These are phyloP conservation scores for Scolanthus callimorphus DNA, from an alignment of 92 coral and sea anemone genomes.

Conservation along the genomic window DNA sequence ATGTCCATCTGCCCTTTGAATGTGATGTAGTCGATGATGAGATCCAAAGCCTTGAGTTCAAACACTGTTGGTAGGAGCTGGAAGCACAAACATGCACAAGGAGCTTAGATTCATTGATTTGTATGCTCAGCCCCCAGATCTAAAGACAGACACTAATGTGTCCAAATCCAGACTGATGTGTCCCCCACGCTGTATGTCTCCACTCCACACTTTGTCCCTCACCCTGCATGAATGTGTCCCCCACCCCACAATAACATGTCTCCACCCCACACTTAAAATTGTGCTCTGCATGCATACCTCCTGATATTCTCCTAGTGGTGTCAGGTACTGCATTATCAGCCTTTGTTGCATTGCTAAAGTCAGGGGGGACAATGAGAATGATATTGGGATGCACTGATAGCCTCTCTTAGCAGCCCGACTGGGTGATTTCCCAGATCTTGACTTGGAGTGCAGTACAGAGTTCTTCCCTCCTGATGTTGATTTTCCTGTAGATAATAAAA, in stretches of 20 bases:
- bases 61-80: slow-evolving; percentile 88
- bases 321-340: slow-evolving; percentile 76
- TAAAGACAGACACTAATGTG: too few species aligned
- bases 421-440: neutral
- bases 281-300: slow-evolving; percentile 64
- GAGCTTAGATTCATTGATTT: too few species aligned
- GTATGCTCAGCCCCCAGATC: too few species aligned
- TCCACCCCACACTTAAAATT: too few species aligned
- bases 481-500: neutral
- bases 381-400: slow-evolving; percentile 56
- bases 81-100: too few species aligned
- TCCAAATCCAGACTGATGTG: too few species aligned
- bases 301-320: slow-evolving; percentile 96
- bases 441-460: neutral
- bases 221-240: too few species aligned
- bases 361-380: slow-evolving; percentile 65
- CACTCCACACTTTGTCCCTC: too few species aligned
- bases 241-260: too few species aligned
- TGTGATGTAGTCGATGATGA: slow-evolving; percentile 73
- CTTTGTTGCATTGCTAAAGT: slow-evolving; percentile 88
- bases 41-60: slow-evolving; percentile 84
- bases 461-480: neutral
- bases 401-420: slow-evolving; percentile 21
- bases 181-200: too few species aligned
- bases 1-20: slow-evolving; percentile 83